Conservation (phyloP, 92 coral and sea anemone species). For the Palythoa caribaeorum region DNA sequence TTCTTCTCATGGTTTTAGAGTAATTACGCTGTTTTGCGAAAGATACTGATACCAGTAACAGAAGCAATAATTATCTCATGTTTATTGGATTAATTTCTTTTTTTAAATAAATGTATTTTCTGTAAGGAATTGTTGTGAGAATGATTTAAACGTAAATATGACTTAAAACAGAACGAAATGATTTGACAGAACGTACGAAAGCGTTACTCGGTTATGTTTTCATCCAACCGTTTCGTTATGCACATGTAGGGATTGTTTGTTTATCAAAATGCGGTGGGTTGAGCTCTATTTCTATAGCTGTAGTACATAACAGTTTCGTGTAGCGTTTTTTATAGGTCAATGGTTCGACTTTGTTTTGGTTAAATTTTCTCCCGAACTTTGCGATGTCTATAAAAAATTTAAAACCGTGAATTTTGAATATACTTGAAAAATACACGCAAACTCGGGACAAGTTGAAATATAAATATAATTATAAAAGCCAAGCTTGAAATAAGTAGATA, state of each 20-base stretch:
- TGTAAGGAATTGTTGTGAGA: background rate
- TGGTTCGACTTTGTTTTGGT: background rate
- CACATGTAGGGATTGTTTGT: background rate
- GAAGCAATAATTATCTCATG: slow-evolving; percentile 1
- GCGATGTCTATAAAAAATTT: background rate
- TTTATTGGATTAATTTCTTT: slow-evolving; percentile 21
- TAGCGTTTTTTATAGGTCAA: background rate
- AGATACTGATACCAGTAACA: slow-evolving; percentile 19
- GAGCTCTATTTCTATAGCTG: background rate
- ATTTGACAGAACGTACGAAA: background rate
- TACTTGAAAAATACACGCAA: background rate
- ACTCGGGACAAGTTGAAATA: background rate
- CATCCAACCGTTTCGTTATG: background rate
- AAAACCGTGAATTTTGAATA: background rate
- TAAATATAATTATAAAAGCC: background rate
- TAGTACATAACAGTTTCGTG: background rate
- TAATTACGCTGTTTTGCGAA: slow-evolving; percentile 34
- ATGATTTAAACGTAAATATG: background rate
- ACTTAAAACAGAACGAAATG: background rate
- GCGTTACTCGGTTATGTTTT: background rate
- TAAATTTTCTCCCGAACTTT: background rate
- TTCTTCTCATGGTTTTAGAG: slow-evolving; percentile 15
- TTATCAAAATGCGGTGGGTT: background rate
- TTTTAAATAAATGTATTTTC: background rate
- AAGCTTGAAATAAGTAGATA: background rate